Percentiles rank a stretch among this genome's conserved stretches.
phyloP scores from a whole-genome alignment of 2,797 vertebrate genomes.

The Sebastes dallii region DNA sequence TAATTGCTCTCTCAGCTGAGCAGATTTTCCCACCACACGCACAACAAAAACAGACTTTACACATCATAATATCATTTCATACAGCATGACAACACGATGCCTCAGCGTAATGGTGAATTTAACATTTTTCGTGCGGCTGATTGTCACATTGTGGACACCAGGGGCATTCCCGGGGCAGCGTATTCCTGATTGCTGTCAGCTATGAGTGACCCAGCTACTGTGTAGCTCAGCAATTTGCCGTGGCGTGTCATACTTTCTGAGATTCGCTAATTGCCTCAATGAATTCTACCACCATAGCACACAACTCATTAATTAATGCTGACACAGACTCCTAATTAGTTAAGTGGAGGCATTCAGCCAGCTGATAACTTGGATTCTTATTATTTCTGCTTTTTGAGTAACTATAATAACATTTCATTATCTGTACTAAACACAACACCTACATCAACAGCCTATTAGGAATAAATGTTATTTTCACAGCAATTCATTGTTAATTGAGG shows the following conservation, averaged over 20 bases:
- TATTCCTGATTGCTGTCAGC: constrained; percentile 30
- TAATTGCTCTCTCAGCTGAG: constrained; percentile 54
- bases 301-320: constrained; percentile 73
- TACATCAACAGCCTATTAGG: constrained; percentile 8
- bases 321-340: constrained; percentile 73
- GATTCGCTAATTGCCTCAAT: constrained; percentile 61
- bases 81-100: not conserved
- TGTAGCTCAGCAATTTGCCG: constrained; percentile 54
- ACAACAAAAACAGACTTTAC: not conserved
- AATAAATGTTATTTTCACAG: not conserved
- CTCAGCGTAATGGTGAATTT: not conserved
- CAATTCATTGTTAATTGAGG: constrained; percentile 3
- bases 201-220: constrained; percentile 17
- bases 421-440: constrained; percentile 38
- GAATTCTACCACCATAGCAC: constrained; percentile 55
- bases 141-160: constrained; percentile 1
- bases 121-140: not conserved
- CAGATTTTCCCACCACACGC: constrained; percentile 24
- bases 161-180: constrained; percentile 22
- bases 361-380: constrained; percentile 61
- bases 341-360: constrained; percentile 69
- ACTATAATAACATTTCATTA: constrained; percentile 52
- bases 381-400: constrained; percentile 58
- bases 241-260: constrained; percentile 37
- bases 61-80: constrained; percentile 8